Evolutionary conservation across 2,888 invertebrate genomes (phyloP), one percentile per base, ranked within the genome.

Genomic region (Halictus ligatus): DNA sequence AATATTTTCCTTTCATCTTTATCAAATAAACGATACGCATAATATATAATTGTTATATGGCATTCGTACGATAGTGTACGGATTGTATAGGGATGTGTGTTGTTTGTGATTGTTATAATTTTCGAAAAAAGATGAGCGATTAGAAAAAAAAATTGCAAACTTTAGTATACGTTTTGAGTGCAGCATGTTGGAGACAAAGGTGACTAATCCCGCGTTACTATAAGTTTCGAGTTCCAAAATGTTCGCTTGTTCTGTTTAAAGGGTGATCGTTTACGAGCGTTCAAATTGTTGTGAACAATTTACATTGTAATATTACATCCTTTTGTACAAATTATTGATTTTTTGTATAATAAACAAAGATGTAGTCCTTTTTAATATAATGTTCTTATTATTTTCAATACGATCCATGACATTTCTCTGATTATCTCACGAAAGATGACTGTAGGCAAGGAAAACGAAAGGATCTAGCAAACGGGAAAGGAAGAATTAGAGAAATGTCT

Each of bases 241-340:
- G 67, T 85, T 60, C 71, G 83, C 78, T 78, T 78, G 78, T 83
- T 82, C 43, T 50, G 43, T 80, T 80, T 81, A 69, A 46, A 73
- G 84, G 83, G 80, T 78, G 73, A 80, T 87, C 84, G 82, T 85
- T 80, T 85, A 74, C 80, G 78, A 84, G 84, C 73, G 86, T 80
- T 87, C 74, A 78, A 77, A 74, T 80, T 76, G 76, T 75, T 79
- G 35, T 25, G 76, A 80, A 75, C 82, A 73, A 64, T 83, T 77
- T 89, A 84, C 69, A 79, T 80, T 67, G 76, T 90, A 88, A 90
- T 84, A 85, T 75, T 88, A 91, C 91, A 92, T 84, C 81, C 89
- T 93, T 93, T 93, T 94, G 93, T 94, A 93, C 92, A 93, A 92
- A 92, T 84, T 64, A 91, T 86, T 86, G 80, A 90, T 77, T 87